phyloP scores from a whole-genome alignment of 92 coral and sea anemone species.

The Umimayanthus chanpuru region DNA sequence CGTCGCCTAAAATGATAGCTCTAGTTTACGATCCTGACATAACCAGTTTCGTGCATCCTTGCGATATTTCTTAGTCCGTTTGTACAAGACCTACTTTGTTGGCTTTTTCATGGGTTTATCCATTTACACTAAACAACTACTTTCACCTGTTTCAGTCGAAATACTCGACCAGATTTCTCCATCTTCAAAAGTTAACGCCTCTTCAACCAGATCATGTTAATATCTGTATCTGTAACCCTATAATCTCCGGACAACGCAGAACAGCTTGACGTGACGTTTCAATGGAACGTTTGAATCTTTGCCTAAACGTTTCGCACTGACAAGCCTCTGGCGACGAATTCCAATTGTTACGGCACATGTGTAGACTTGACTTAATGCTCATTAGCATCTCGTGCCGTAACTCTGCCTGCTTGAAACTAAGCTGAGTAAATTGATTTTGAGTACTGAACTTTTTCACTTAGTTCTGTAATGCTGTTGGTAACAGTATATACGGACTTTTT shows the following conservation, averaged over 20 bases:
- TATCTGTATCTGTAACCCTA: not conserved
- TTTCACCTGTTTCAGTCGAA: no score
- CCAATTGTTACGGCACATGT: not conserved
- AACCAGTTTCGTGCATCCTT: not conserved
- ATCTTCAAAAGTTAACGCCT: not conserved
- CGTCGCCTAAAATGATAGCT: not conserved
- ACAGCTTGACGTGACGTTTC: slow-evolving; percentile 19
- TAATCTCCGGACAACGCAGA: not conserved
- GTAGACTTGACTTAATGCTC: not conserved
- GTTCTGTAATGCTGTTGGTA: not conserved
- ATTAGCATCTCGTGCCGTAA: not conserved
- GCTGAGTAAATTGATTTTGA: not conserved
- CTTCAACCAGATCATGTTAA: no score
- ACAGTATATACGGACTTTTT: not conserved
- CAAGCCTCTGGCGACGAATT: slow-evolving; percentile 19
- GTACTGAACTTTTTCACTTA: not conserved
- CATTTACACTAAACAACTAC: no score
- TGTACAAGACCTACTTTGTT: not conserved
- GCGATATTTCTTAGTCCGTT: not conserved
- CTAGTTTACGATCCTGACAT: not conserved
- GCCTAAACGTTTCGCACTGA: not conserved
- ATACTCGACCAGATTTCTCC: no score
- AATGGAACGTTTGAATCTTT: not conserved
- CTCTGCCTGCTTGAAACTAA: not conserved
- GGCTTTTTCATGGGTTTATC: not conserved